These are phyloP conservation scores for Lampris megalopsis DNA, from an alignment of 2,113 vertebrate genomes.

Conservation along the genomic window DNA sequence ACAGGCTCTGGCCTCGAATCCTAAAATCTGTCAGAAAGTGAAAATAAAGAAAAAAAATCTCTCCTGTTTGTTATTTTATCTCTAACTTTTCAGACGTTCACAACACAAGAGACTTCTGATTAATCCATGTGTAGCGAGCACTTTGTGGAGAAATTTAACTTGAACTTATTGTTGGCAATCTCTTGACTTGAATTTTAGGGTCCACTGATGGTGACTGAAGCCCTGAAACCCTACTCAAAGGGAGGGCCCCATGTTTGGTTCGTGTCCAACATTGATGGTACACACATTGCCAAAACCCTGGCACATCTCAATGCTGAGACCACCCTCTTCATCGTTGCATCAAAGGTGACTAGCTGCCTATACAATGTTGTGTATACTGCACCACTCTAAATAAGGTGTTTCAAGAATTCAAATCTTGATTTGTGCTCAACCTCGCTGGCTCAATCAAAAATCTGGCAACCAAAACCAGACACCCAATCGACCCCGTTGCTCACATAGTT, in stretches of 20 bases:
- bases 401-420: conserved; percentile 75
- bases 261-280: conserved; percentile 98
- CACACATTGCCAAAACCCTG: conserved; percentile 95
- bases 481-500: neutral
- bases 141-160: neutral
- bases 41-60: too few relatives aligned
- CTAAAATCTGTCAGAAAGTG: too few relatives aligned
- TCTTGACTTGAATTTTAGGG: conserved; percentile 79
- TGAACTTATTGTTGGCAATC: neutral
- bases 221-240: conserved; percentile 92
- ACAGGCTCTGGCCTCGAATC: neutral
- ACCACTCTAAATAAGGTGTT: neutral
- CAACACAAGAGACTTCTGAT: neutral
- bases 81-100: too few relatives aligned
- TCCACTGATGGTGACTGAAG: conserved; percentile 97
- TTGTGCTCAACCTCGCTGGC: conserved; percentile 82
- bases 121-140: neutral
- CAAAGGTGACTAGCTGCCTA: conserved; percentile 84
- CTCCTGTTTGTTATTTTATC: too few relatives aligned
- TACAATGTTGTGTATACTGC: neutral
- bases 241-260: conserved; percentile 94
- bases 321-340: conserved; percentile 94
- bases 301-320: conserved; percentile 90
- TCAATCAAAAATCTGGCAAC: neutral
- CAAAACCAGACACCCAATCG: neutral